Percentiles rank a stretch among this genome's conserved stretches.
These are phyloP conservation scores for Ophioninae sp. DNA, from an alignment of 2,888 invertebrate genomes.

Conservation along the genomic window DNA sequence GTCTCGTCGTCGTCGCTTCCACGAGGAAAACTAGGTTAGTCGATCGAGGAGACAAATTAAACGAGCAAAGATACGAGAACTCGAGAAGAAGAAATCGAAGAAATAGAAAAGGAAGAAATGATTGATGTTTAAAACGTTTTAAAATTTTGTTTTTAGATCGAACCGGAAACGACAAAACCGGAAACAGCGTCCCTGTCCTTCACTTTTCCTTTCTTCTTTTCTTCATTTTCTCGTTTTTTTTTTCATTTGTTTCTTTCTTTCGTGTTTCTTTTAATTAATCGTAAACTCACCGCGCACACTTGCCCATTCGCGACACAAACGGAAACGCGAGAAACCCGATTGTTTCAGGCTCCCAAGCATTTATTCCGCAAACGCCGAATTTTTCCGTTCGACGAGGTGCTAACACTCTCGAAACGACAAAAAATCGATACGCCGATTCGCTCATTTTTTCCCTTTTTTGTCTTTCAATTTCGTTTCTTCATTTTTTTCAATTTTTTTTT, in stretches of 20 bases:
- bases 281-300: not conserved
- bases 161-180: not conserved
- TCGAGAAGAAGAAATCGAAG: too few relatives aligned
- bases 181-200: constrained; percentile 1
- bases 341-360: not conserved
- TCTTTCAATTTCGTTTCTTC: too few relatives aligned
- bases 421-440: constrained; percentile 37
- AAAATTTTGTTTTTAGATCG: too few relatives aligned
- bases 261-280: constrained; percentile 2
- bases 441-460: constrained; percentile 2
- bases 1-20: constrained; percentile 51
- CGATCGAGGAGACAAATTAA: constrained; percentile 34
- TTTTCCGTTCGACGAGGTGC: constrained; percentile 67
- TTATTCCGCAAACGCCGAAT: too few relatives aligned
- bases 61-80: too few relatives aligned
- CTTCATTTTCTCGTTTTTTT: too few relatives aligned
- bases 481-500: too few relatives aligned
- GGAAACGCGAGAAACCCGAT: not conserved
- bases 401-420: constrained; percentile 53
- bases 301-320: not conserved
- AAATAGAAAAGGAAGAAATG: too few relatives aligned
- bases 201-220: not conserved
- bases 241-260: not conserved
- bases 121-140: too few relatives aligned
- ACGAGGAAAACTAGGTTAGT: constrained; percentile 28